phyloP scores from a whole-genome alignment of 1,140 invertebrate species.

The Gyrodactylus salaris region DNA sequence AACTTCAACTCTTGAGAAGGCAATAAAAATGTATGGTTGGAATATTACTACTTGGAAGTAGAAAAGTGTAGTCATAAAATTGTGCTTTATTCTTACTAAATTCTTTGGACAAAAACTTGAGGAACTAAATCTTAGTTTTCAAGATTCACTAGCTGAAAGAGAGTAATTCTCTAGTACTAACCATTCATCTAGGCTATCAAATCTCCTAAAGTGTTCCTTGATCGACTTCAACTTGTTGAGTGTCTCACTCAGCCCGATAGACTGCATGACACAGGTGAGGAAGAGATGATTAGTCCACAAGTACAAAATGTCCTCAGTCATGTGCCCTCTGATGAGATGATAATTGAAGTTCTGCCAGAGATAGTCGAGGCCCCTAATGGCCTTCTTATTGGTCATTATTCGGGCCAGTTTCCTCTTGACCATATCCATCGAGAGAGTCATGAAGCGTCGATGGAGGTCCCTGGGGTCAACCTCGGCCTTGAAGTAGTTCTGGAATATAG shows the following conservation, averaged over 20 bases:
- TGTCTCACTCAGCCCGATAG: not conserved
- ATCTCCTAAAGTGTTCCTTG: not conserved
- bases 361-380: not conserved
- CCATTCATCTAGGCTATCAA: not conserved
- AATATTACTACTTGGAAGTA: too few species aligned
- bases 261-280: not conserved
- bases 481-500: too few species aligned
- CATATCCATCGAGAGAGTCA: not conserved
- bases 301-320: not conserved
- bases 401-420: not conserved
- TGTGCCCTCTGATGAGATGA: not conserved
- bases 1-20: too few species aligned
- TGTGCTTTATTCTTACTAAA: too few species aligned
- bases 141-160: too few species aligned
- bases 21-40: too few species aligned
- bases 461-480: not conserved
- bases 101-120: too few species aligned
- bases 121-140: too few species aligned
- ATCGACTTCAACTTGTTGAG: not conserved
- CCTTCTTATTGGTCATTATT: not conserved
- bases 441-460: not conserved
- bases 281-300: not conserved
- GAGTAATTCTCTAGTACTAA: too few species aligned
- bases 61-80: too few species aligned
- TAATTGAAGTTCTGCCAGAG: not conserved